Evolutionary conservation across 1,140 invertebrate species (phyloP).

Genomic region (Sycobia sp.): DNA sequence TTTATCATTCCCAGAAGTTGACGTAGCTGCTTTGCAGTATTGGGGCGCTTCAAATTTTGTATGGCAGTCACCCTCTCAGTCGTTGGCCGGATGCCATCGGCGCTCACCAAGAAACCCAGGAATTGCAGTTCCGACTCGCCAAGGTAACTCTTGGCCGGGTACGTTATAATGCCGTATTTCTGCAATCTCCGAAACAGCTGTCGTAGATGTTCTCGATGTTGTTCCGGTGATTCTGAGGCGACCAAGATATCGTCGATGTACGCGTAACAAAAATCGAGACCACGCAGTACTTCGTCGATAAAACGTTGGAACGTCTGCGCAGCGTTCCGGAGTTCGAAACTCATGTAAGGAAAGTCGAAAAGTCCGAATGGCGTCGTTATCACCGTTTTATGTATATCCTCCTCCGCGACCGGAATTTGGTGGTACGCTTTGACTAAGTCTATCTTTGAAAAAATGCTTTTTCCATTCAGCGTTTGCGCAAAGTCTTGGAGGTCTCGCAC

Average conservation of each 20-base stretch:
- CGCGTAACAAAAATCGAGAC: background rate
- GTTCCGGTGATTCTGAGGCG: background rate
- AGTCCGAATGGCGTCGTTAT: too few species aligned
- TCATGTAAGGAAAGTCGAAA: background rate
- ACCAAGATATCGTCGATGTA: background rate
- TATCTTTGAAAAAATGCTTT: constrained; percentile 5
- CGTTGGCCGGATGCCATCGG: constrained; percentile 18
- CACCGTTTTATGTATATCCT: too few species aligned
- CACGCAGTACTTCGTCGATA: too few species aligned
- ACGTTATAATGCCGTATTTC: background rate
- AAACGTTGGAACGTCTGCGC: too few species aligned
- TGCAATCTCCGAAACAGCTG: background rate
- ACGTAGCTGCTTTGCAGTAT: constrained; percentile 36
- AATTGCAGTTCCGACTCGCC: constrained; percentile 39
- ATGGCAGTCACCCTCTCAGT: constrained; percentile 33
- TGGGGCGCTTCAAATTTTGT: constrained; percentile 30
- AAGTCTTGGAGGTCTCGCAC: constrained; percentile 27
- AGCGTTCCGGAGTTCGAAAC: background rate
- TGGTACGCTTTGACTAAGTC: constrained; percentile 24
- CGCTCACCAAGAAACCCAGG: constrained; percentile 40
- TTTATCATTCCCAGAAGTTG: too few species aligned
- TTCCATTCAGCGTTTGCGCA: background rate
- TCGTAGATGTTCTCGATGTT: background rate
- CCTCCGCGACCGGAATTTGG: constrained; percentile 48
- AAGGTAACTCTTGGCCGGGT: background rate